Base-by-base conservation (phyloP, 1,140 invertebrate species). In the Ceratosolen solmsi region DNA sequence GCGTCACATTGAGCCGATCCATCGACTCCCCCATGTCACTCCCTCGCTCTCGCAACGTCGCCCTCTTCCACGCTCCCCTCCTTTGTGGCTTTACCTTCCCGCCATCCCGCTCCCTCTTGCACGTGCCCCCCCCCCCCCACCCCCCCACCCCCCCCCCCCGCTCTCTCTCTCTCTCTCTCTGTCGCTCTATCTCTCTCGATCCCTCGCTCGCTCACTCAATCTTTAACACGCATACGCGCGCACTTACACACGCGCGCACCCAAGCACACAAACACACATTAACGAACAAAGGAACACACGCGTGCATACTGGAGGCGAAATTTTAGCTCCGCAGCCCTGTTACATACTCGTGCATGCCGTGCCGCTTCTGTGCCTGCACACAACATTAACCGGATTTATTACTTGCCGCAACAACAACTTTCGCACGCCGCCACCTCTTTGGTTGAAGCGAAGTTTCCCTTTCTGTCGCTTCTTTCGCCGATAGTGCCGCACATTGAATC, bases 361-460 rank as follows among this genome's bases (percentile, higher is more conserved):
- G 65, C 65, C 3, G 38, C 15, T 41, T 13, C 15, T 70, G 22
- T 25, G 20, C 36, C 60, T 33, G 22, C 30, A 22, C 49, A 87
- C 86, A 88, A 89, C 87, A 89, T 84, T 88, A 86, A 86, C 86
- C 86, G 85, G 86, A 88, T 90, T 86, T 89, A 89, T 90, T 87
- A 87, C 87, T 85, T 87, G 86, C 86, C 83, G 13, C 30, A 22
- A 33, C 30, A 22, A 33, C 49, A 79, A 56, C 86, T 88, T 89
- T 86, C 85, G 77, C 80, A 77, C 74, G 78, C 73, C 82, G 20
- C 51, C 51, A 22, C 51, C 51, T 54, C 51, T 54, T 54, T 54
- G 20, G 51, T 15, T 15, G 9, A 11, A 41, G 3, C 20, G 8
- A n/a, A 54, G 27, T n/a, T 74, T 58, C 2, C 5, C 5, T 36